Conservation (phyloP, 2,797 vertebrate genomes). For the Silurus lanzhouensis region DNA sequence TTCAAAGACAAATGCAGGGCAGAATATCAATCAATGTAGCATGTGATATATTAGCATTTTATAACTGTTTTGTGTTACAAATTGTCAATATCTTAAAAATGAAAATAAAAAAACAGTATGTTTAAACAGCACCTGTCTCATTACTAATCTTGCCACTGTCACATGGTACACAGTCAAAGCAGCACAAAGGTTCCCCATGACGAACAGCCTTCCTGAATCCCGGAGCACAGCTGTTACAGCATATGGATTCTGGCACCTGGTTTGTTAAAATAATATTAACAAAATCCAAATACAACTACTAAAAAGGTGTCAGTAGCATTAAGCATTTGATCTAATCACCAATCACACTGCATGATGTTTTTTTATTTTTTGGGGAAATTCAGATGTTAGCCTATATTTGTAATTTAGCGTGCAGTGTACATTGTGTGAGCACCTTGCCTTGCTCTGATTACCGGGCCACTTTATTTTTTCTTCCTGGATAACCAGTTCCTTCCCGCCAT, state of each 20-base stretch:
- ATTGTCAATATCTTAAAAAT: neutral
- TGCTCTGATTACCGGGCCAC: constrained; percentile 55
- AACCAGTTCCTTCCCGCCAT: constrained; percentile 55
- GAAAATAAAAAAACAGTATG: neutral
- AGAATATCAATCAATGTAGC: neutral
- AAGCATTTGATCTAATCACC: neutral
- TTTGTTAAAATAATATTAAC: neutral
- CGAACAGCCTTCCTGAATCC: constrained; percentile 59
- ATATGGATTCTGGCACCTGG: constrained; percentile 59
- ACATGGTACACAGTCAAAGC: constrained; percentile 67
- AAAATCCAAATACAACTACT: neutral
- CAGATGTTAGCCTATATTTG: neutral
- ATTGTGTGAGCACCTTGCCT: constrained; percentile 58
- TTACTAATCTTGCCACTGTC: constrained; percentile 64
- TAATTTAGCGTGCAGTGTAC: constrained; percentile 21
- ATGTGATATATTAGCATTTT: neutral
- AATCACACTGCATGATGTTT: neutral
- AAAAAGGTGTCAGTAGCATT: neutral
- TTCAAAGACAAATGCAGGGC: constrained; percentile 15
- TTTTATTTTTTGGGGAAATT: neutral
- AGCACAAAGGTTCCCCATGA: constrained; percentile 62
- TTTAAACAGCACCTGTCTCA: constrained; percentile 57
- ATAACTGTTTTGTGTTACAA: neutral
- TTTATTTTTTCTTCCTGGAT: constrained; percentile 54
- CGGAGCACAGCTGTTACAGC: constrained; percentile 58